Evolutionary conservation across 2,888 invertebrate species (phyloP).

Genomic region (Lutraria lutraria): DNA sequence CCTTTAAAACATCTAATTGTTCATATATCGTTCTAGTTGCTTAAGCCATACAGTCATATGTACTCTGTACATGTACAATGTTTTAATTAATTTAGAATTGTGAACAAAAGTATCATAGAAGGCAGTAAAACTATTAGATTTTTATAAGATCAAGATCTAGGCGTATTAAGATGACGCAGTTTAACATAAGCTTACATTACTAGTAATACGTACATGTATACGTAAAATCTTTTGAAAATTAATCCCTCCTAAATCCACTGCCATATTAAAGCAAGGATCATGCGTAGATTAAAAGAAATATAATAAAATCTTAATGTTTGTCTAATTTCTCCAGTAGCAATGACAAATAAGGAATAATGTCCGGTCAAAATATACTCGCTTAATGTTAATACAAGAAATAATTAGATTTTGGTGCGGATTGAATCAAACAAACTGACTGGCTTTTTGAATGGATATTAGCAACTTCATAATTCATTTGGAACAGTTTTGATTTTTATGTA

Average conservation of each 20-base stretch:
- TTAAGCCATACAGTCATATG: no score
- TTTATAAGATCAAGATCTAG: neutral
- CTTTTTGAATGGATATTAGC: neutral
- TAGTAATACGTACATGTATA: neutral
- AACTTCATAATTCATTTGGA: neutral
- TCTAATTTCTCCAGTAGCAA: conserved; percentile 39
- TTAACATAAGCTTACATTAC: neutral
- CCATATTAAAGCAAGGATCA: conserved; percentile 18
- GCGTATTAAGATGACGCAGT: neutral
- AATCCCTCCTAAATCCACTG: conserved; percentile 1
- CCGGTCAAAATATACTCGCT: conserved; percentile 11
- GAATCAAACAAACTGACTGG: neutral
- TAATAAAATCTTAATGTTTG: conserved; percentile 26
- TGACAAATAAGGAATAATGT: conserved; percentile 23
- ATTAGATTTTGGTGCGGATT: neutral
- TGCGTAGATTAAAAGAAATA: neutral
- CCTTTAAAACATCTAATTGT: no score
- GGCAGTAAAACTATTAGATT: no score
- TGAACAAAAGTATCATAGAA: no score
- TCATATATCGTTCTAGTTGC: no score
- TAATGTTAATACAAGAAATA: neutral
- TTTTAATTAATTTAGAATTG: no score
- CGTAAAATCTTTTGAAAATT: neutral
- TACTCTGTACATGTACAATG: no score
- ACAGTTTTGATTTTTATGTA: neutral